Percentiles rank a stretch among this genome's conserved stretches.
Evolutionary conservation across 1,140 invertebrate species (phyloP).

Genomic region (Chironomus striatipennis): DNA sequence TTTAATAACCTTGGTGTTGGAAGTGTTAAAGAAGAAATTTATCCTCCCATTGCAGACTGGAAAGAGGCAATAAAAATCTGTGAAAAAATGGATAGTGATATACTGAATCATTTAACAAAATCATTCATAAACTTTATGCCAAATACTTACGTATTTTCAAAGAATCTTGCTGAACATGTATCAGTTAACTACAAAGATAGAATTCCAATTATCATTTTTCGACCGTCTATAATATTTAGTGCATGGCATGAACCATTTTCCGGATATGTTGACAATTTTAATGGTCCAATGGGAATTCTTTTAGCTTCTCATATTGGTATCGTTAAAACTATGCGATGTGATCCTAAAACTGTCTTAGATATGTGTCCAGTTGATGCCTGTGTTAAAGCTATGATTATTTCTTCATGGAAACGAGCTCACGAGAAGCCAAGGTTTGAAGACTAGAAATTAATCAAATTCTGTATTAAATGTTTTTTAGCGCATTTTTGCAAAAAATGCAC

Average conservation of each 20-base stretch:
- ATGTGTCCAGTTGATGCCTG: slow-evolving; percentile 80
- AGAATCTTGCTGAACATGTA: slow-evolving; percentile 70
- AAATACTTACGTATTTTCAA: slow-evolving; percentile 82
- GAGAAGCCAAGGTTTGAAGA: not conserved
- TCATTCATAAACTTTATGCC: slow-evolving; percentile 56
- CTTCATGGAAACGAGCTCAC: slow-evolving; percentile 51
- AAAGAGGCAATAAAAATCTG: slow-evolving; percentile 71
- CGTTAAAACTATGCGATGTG: slow-evolving; percentile 58
- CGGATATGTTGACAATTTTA: slow-evolving; percentile 82
- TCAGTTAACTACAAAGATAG: slow-evolving; percentile 56
- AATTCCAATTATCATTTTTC: slow-evolving; percentile 72
- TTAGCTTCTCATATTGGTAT: slow-evolving; percentile 61
- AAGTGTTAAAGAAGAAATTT: slow-evolving; percentile 64
- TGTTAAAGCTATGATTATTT: slow-evolving; percentile 69
- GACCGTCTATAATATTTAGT: slow-evolving; percentile 81
- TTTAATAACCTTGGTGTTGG: slow-evolving; percentile 69
- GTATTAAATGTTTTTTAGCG: not conserved
- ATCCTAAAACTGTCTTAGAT: slow-evolving; percentile 56
- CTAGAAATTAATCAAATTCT: not conserved
- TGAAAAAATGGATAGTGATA: slow-evolving; percentile 64
- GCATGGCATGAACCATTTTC: slow-evolving; percentile 52
- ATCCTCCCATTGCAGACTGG: slow-evolving; percentile 73
- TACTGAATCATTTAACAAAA: slow-evolving; percentile 54
- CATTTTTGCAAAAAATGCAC: no score
- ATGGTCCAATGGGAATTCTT: slow-evolving; percentile 76